Conservation (phyloP, 64 coral and sea anemone genomes). For the Pachyseris speciosa region DNA sequence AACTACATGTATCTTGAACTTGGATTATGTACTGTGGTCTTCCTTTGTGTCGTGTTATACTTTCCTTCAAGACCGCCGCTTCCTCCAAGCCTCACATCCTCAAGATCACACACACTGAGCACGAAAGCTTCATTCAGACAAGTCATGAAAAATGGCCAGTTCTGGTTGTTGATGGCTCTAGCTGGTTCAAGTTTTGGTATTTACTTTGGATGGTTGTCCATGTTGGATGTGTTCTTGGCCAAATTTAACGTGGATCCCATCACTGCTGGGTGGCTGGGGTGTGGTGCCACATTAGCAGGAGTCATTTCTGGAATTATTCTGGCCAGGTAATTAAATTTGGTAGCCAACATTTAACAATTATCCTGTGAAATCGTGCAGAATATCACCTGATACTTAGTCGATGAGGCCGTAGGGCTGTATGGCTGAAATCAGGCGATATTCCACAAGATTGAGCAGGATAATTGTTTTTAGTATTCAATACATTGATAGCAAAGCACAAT, state of each 20-base stretch:
- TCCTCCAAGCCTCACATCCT: constrained; percentile 56
- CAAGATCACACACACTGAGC: neutral
- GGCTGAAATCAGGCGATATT: too few species aligned
- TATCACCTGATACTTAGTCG: too few species aligned
- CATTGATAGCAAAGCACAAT: too few species aligned
- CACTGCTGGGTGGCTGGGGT: constrained; percentile 86
- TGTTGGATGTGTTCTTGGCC: constrained; percentile 63
- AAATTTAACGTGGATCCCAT: constrained; percentile 62
- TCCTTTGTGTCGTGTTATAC: constrained; percentile 68
- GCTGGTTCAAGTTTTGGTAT: constrained; percentile 63
- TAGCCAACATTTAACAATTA: too few species aligned
- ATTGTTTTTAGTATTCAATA: too few species aligned
- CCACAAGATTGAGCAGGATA: too few species aligned
- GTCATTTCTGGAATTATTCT: constrained; percentile 70
- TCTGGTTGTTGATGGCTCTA: constrained; percentile 52
- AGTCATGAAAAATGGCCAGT: neutral
- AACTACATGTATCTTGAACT: constrained; percentile 52
- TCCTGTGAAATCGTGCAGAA: too few species aligned
- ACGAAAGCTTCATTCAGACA: neutral
- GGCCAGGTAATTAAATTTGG: constrained; percentile 79
- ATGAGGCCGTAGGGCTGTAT: too few species aligned
- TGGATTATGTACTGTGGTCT: constrained; percentile 18
- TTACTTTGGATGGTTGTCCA: constrained; percentile 77
- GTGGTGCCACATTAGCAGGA: constrained; percentile 61
- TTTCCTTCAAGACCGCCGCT: constrained; percentile 73